Conservation (phyloP, 37 sponge, comb jelly and placozoan genomes). For the Tethya wilhelma region DNA sequence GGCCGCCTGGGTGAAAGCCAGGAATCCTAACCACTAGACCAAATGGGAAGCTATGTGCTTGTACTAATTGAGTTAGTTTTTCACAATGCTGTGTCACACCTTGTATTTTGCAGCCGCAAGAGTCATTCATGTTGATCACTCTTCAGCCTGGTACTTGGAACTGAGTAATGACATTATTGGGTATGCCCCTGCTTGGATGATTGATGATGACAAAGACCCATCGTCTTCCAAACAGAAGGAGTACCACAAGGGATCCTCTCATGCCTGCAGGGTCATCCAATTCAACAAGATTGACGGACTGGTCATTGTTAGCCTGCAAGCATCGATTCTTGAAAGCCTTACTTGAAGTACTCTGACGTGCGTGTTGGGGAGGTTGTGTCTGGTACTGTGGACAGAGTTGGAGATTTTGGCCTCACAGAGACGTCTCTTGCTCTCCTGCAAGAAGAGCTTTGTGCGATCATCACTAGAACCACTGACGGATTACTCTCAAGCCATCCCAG, state of each 20-base stretch:
- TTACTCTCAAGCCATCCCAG: constrained; percentile 53
- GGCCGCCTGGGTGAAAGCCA: constrained; percentile 92
- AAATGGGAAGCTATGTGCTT: too few species aligned
- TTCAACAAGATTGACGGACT: constrained; percentile 70
- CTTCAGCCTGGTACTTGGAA: constrained; percentile 39
- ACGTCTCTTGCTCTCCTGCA: constrained; percentile 79
- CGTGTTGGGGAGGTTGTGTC: constrained; percentile 60
- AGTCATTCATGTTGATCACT: constrained; percentile 34
- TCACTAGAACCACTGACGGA: constrained; percentile 27
- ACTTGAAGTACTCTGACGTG: constrained; percentile 76
- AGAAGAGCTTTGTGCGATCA: constrained; percentile 73
- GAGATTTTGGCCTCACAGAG: constrained; percentile 61
- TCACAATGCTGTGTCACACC: not conserved
- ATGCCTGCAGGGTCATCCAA: constrained; percentile 68
- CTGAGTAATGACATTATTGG: constrained; percentile 48
- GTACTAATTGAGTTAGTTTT: too few species aligned
- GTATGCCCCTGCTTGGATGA: constrained; percentile 56
- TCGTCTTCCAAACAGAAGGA: constrained; percentile 14
- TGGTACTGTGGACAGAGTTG: constrained; percentile 55
- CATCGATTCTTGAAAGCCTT: constrained; percentile 75
- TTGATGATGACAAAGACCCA: constrained; percentile 11
- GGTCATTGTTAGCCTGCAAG: constrained; percentile 72
- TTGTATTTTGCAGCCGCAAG: constrained; percentile 32
- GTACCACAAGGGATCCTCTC: constrained; percentile 45
- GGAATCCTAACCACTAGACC: constrained; percentile 93